These are phyloP conservation scores for Drosophila kikkawai DNA, from an alignment of 1,140 invertebrate species.

Conservation along the genomic window DNA sequence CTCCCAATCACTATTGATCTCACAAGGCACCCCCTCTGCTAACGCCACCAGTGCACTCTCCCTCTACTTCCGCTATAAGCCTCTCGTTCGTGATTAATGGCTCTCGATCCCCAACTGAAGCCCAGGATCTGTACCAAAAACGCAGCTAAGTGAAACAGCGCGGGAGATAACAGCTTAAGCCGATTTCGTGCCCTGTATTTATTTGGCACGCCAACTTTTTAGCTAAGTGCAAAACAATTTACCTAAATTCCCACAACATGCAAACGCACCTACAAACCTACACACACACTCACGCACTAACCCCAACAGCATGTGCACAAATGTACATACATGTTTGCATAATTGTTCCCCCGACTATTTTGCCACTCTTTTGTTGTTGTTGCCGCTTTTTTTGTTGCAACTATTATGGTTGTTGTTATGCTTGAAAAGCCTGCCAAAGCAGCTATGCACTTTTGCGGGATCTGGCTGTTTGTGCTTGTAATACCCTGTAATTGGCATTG, in stretches of 20 bases:
- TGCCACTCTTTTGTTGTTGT: slow-evolving; percentile 16
- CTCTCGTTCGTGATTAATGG: slow-evolving; percentile 66
- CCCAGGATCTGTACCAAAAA: slow-evolving; percentile 35
- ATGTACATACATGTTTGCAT: slow-evolving; percentile 41
- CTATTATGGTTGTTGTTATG: slow-evolving; percentile 31
- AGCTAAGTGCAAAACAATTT: slow-evolving; percentile 84
- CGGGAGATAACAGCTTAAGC: slow-evolving; percentile 68
- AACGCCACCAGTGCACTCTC: background rate
- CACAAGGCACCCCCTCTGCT: no score
- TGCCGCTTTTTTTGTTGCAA: slow-evolving; percentile 22
- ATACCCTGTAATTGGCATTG: slow-evolving; percentile 37
- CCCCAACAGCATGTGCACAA: slow-evolving; percentile 4
- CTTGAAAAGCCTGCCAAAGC: slow-evolving; percentile 69
- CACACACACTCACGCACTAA: slow-evolving; percentile 8
- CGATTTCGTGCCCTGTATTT: slow-evolving; percentile 69
- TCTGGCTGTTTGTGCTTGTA: slow-evolving; percentile 27
- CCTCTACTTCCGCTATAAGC: slow-evolving; percentile 18
- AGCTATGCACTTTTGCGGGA: slow-evolving; percentile 55
- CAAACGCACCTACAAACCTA: slow-evolving; percentile 15
- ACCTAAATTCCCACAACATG: slow-evolving; percentile 67
- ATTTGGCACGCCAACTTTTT: slow-evolving; percentile 75
- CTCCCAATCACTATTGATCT: background rate
- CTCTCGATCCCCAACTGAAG: slow-evolving; percentile 37
- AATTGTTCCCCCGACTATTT: slow-evolving; percentile 67
- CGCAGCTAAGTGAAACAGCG: slow-evolving; percentile 67